These are phyloP conservation scores for Anser cygnoides DNA, from an alignment of 2,113 vertebrate genomes.

Conservation along the genomic window DNA sequence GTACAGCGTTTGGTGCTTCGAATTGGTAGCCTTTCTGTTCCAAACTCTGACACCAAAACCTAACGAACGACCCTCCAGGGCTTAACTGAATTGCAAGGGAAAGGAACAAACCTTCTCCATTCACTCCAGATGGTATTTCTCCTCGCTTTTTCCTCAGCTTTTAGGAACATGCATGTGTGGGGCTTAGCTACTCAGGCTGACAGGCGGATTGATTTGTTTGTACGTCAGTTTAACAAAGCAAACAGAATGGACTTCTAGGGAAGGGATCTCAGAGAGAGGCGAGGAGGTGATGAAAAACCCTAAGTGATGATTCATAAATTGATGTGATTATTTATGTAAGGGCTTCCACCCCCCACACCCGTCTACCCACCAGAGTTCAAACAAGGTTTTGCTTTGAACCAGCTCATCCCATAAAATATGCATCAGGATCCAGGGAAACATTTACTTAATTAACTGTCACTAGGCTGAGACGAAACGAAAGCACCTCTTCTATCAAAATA, in stretches of 20 bases:
- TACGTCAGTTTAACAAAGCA: conserved; percentile 40
- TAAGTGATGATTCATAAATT: conserved; percentile 6
- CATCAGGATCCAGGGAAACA: not conserved
- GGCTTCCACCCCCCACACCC: not conserved
- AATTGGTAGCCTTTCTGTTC: not conserved
- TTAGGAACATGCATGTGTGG: not conserved
- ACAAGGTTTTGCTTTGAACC: conserved; percentile 51
- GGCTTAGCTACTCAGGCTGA: not conserved
- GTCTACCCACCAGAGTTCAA: not conserved
- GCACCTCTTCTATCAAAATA: conserved; percentile 13
- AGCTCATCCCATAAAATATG: conserved; percentile 52
- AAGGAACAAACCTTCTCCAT: not conserved
- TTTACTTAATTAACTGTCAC: conserved; percentile 60
- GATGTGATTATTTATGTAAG: conserved; percentile 45
- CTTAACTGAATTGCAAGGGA: conserved; percentile 20
- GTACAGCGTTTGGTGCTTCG: not conserved
- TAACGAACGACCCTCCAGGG: not conserved
- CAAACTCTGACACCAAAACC: not conserved
- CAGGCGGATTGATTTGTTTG: conserved; percentile 51
- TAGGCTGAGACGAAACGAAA: conserved; percentile 20
- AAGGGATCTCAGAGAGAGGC: not conserved
- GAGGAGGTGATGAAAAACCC: not conserved
- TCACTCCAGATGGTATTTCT: not conserved
- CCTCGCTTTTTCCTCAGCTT: not conserved
- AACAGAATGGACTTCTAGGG: conserved; percentile 1